A percentile compares a stretch with the other conserved stretches of the same genome.
Evolutionary conservation across 2,797 vertebrate species (phyloP).

Genomic region (Gastrophryne carolinensis): DNA sequence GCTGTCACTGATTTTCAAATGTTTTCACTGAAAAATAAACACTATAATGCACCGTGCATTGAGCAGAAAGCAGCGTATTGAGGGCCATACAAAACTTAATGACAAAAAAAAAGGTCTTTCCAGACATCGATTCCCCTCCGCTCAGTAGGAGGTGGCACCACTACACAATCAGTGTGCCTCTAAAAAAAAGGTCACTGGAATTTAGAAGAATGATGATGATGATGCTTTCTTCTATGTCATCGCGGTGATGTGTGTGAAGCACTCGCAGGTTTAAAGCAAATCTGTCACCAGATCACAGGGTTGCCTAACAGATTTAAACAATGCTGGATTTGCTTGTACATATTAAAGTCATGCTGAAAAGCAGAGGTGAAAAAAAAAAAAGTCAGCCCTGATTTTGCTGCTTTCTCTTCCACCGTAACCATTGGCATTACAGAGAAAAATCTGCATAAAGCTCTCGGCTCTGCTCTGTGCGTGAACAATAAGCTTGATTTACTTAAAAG

Average conservation of each 20-base stretch:
- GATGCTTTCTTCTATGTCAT: slow-evolving; percentile 12
- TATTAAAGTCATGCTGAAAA: background rate
- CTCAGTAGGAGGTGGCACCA: slow-evolving; percentile 40
- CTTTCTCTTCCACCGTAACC: no score
- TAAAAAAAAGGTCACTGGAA: slow-evolving; percentile 29
- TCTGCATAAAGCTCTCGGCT: no score
- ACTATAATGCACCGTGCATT: background rate
- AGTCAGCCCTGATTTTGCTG: no score
- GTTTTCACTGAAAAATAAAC: background rate
- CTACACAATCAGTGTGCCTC: slow-evolving; percentile 10
- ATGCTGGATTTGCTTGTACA: background rate
- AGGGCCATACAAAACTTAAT: background rate
- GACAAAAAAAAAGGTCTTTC: slow-evolving; percentile 1
- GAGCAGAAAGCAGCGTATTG: background rate
- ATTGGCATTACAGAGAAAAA: no score
- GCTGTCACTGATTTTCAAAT: background rate
- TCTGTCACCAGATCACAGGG: background rate
- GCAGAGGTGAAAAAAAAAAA: no score
- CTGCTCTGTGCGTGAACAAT: no score
- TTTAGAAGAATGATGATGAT: slow-evolving; percentile 15
- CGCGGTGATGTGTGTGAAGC: background rate
- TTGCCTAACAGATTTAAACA: background rate
- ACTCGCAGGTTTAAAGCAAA: background rate
- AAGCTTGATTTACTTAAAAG: no score
- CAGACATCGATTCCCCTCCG: slow-evolving; percentile 20